Evolutionary conservation across 2,113 vertebrate species (phyloP).

Genomic region (Catharus fuscescens): DNA sequence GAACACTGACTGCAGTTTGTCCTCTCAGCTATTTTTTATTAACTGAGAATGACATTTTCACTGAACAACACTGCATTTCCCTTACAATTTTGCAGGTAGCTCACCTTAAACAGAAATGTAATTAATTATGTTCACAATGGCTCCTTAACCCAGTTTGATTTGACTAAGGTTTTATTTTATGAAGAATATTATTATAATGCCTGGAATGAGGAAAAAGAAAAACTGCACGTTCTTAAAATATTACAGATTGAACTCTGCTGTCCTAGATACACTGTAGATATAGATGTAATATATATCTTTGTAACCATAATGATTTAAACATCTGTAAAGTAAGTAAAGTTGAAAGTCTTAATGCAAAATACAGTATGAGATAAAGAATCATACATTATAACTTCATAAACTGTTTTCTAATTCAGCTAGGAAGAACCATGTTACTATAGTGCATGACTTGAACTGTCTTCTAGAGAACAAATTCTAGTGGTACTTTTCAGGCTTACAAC

Average conservation of each 20-base stretch:
- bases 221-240: background rate
- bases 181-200: background rate
- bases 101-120: background rate
- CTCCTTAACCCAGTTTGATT: background rate
- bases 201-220: background rate
- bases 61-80: background rate
- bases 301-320: background rate
- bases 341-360: background rate
- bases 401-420: background rate
- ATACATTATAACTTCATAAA: background rate
- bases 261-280: background rate
- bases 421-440: background rate
- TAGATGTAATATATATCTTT: background rate
- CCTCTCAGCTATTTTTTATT: background rate
- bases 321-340: background rate
- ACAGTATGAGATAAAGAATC: background rate
- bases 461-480: background rate
- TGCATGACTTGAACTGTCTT: background rate
- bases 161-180: background rate
- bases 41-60: background rate
- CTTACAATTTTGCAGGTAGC: background rate
- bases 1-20: fast-evolving
- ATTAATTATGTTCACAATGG: background rate
- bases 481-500: background rate
- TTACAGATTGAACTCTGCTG: background rate